Conservation (phyloP, 2,888 invertebrate genomes). For the Scaptodrosophila latifasciaeformis region DNA sequence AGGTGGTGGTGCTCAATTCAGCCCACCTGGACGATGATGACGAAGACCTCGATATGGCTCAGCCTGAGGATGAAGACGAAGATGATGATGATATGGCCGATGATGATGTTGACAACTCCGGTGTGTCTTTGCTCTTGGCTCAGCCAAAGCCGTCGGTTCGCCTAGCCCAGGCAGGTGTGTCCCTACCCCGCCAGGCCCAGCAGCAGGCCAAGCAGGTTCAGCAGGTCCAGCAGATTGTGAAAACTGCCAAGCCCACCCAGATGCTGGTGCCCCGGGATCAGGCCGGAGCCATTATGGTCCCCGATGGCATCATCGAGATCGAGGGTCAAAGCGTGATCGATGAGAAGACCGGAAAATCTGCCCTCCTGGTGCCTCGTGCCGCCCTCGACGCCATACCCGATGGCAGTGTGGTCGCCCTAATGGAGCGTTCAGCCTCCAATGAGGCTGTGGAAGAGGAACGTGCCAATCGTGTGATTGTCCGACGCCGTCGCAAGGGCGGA, state of each 20-base stretch:
- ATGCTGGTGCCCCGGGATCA: constrained; percentile 64
- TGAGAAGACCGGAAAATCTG: constrained; percentile 66
- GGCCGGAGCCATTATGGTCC: constrained; percentile 69
- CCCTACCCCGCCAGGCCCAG: not conserved
- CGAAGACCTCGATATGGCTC: constrained; percentile 4
- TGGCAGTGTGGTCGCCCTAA: constrained; percentile 67
- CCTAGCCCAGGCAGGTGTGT: not conserved
- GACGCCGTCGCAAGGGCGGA: constrained; percentile 50
- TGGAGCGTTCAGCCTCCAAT: constrained; percentile 50
- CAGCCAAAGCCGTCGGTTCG: too few species aligned
- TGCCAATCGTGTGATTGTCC: constrained; percentile 65
- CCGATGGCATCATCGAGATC: constrained; percentile 66
- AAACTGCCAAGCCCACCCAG: constrained; percentile 52
- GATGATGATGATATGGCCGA: constrained; percentile 18
- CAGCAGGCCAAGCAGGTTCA: not conserved
- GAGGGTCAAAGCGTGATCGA: constrained; percentile 68
- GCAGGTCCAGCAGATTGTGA: constrained; percentile 33
- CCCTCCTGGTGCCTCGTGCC: constrained; percentile 65
- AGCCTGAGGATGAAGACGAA: constrained; percentile 16
- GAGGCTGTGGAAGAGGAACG: constrained; percentile 52
- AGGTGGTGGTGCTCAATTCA: constrained; percentile 23
- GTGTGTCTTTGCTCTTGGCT: not conserved
- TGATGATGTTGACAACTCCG: constrained; percentile 14
- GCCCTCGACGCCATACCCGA: constrained; percentile 68
- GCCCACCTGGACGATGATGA: constrained; percentile 21